phyloP scores from a whole-genome alignment of 2,113 vertebrate species.

The Gymnarchus niloticus region DNA sequence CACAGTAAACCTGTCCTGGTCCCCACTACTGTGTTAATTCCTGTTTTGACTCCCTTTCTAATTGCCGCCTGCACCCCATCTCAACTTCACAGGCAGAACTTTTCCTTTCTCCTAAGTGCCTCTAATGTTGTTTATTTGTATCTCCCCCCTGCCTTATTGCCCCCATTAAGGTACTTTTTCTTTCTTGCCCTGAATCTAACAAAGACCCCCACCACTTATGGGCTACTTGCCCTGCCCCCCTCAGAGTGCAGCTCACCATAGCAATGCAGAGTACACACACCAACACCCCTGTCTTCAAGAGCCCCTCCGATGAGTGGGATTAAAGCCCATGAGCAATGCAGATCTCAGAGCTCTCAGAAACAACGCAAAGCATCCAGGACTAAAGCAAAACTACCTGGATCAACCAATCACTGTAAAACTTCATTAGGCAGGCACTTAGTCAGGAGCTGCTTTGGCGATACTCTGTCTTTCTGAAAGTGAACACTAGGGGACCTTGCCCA shows the following conservation, averaged over 20 bases:
- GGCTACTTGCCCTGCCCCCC: not conserved
- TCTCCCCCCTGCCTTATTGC: not conserved
- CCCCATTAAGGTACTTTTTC: not conserved
- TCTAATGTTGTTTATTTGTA: not conserved
- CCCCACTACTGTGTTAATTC: not conserved
- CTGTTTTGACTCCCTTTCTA: not conserved
- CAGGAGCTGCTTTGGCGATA: not conserved
- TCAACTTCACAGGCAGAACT: not conserved
- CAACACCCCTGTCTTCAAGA: not conserved
- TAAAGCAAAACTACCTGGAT: slow-evolving; percentile 9
- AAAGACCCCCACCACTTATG: not conserved
- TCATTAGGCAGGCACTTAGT: not conserved
- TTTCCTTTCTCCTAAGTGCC: not conserved
- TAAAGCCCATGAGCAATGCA: slow-evolving; percentile 38
- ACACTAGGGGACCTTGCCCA: not conserved
- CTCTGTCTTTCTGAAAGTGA: not conserved
- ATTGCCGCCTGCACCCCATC: not conserved
- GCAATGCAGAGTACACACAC: not conserved
- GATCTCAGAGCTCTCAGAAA: slow-evolving; percentile 13
- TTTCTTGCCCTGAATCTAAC: not conserved
- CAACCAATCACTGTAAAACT: not conserved
- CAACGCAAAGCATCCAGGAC: not conserved
- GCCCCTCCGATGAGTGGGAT: slow-evolving; percentile 38
- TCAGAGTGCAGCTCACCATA: not conserved
- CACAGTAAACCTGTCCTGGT: not conserved